Evolutionary conservation across 2,888 invertebrate genomes (phyloP).

Genomic region (Onchidella celtica): DNA sequence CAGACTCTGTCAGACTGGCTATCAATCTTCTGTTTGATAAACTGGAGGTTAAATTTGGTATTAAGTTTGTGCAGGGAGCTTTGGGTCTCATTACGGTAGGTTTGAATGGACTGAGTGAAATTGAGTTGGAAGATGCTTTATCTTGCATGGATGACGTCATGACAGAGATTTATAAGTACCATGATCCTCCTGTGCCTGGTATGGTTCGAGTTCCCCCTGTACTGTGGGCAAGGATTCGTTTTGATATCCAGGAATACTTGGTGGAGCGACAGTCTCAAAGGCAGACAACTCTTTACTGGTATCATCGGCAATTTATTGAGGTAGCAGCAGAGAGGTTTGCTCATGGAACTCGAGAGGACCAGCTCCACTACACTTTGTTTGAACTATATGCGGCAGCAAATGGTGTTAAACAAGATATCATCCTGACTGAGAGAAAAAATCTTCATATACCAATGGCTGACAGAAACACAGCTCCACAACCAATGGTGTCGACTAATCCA

Average conservation of each 20-base stretch:
- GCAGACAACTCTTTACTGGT: slow-evolving; percentile 75
- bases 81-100: slow-evolving; percentile 74
- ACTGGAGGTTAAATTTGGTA: slow-evolving; percentile 73
- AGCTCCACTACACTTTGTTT: slow-evolving; percentile 66
- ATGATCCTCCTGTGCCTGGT: slow-evolving; percentile 77
- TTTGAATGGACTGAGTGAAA: slow-evolving; percentile 73
- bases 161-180: slow-evolving; percentile 74
- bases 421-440: slow-evolving; percentile 65
- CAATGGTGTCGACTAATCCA: slow-evolving; percentile 59
- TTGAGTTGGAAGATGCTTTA: slow-evolving; percentile 77
- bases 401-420: slow-evolving; percentile 67
- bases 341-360: slow-evolving; percentile 52
- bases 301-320: slow-evolving; percentile 76
- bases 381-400: slow-evolving; percentile 66
- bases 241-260: slow-evolving; percentile 74
- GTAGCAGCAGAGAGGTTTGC: slow-evolving; percentile 67
- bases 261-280: slow-evolving; percentile 71
- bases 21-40: slow-evolving; percentile 70
- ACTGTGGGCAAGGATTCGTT: slow-evolving; percentile 72
- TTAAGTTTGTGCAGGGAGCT: slow-evolving; percentile 63
- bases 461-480: slow-evolving; percentile 71
- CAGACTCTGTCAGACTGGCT: slow-evolving; percentile 65
- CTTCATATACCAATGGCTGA: slow-evolving; percentile 69
- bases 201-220: slow-evolving; percentile 74
- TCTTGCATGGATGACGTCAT: slow-evolving; percentile 76